These are phyloP conservation scores for Gnathonemus longibarbis DNA, from an alignment of 2,113 vertebrate genomes.

Conservation along the genomic window DNA sequence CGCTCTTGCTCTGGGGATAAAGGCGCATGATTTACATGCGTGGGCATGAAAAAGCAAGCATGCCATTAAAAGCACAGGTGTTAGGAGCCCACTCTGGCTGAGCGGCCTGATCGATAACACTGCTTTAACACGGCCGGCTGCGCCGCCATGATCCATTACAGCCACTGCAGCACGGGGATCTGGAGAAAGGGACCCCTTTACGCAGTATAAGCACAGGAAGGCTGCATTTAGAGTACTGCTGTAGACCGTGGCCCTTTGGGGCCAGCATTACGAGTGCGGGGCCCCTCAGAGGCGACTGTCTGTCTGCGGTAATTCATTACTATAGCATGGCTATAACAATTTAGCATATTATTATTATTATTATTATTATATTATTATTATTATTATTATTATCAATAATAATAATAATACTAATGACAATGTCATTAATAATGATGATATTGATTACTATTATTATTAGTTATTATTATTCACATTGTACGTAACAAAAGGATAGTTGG, in stretches of 20 bases:
- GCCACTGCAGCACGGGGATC: constrained; percentile 24
- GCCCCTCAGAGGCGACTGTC: background rate
- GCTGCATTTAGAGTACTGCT: background rate
- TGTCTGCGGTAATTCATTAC: background rate
- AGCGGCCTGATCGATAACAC: constrained; percentile 51
- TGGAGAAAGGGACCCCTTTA: background rate
- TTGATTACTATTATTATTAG: background rate
- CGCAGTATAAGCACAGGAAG: background rate
- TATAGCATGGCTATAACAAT: background rate
- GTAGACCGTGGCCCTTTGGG: background rate
- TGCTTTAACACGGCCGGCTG: constrained; percentile 30
- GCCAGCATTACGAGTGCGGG: background rate
- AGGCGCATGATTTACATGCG: constrained; percentile 52
- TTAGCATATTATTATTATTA: background rate
- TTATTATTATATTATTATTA: background rate
- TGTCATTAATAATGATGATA: background rate
- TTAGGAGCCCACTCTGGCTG: constrained; percentile 49
- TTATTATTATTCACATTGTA: background rate
- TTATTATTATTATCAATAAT: background rate
- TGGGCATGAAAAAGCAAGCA: constrained; percentile 60
- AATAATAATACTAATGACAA: background rate
- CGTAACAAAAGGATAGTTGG: background rate
- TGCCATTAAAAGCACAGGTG: constrained; percentile 63
- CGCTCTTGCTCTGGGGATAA: constrained; percentile 35
- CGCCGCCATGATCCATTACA: constrained; percentile 57